Evolutionary conservation across 2,888 invertebrate genomes (phyloP), one percentile per base, ranked within the genome.

Genomic region (Brachypterus glaber): DNA sequence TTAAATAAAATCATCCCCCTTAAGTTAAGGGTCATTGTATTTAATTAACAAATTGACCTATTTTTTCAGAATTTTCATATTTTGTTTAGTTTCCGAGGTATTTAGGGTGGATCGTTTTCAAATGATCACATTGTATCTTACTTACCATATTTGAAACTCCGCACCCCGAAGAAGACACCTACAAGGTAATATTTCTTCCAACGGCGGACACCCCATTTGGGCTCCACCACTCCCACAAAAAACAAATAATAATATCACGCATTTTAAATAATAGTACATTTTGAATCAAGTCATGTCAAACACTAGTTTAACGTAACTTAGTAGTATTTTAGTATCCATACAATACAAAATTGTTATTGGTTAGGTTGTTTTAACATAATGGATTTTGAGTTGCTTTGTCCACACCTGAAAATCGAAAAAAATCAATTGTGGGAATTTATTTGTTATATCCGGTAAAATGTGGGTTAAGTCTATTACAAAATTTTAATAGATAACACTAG

Each of bases 121-220:
- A n/a, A n/a, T n/a, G n/a, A n/a, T n/a, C n/a, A n/a, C n/a, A n/a
- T n/a, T n/a, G n/a, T n/a, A n/a, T n/a, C n/a, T n/a, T 15, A 35
- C 58, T 67, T 68, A 87, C 89, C 89, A 89, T 69, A 89, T 82
- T 71, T 89, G 89, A 50, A 82, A 72, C 55, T 89, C 87, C 56
- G 82, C 79, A 53, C 77, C 76, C 31, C 82, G 74, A 45, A 79
- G 72, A 17, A 86, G 77, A 63, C 89, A 89, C 51, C 87, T 76
- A 60, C 89, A 89, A 15, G 89, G 89, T 39, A 82, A 64, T 52
- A 89, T 87, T 31, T 73, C 71, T 54, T 85, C 84, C 43, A 84
- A 79, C 16, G 77, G 70, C 16, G 89, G 88, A 61, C 89, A 89
- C 58, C 68, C 60, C 37, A 46, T 26, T 27, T 34, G 18, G 21